These are phyloP conservation scores for Pomacea canaliculata DNA, from an alignment of 2,888 invertebrate species.

Conservation along the genomic window DNA sequence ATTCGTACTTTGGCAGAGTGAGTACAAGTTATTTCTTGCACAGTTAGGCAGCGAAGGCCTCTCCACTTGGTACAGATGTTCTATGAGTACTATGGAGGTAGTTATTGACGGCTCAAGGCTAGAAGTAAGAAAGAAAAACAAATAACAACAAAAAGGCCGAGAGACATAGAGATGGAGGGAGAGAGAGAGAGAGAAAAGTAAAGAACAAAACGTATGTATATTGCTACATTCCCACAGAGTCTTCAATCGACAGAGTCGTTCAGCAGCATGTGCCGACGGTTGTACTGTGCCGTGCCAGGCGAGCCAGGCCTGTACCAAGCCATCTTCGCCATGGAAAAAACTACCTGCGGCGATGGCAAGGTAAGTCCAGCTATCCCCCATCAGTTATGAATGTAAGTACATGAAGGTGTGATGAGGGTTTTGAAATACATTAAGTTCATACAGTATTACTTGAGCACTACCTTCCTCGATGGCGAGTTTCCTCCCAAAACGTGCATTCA, in stretches of 20 bases:
- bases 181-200: too few relatives aligned
- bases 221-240: slow-evolving; percentile 17
- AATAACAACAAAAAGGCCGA: too few relatives aligned
- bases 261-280: slow-evolving; percentile 33
- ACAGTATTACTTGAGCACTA: background rate
- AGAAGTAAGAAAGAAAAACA: too few relatives aligned
- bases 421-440: background rate
- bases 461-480: background rate
- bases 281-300: slow-evolving; percentile 36
- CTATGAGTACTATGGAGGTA: too few relatives aligned
- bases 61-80: too few relatives aligned
- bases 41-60: too few relatives aligned
- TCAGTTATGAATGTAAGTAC: background rate
- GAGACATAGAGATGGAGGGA: too few relatives aligned
- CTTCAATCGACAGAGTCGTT: slow-evolving; percentile 28
- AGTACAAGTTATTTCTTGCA: background rate
- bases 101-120: too few relatives aligned
- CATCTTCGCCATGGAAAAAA: slow-evolving; percentile 37
- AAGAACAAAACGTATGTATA: too few relatives aligned
- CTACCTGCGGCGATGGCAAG: slow-evolving; percentile 37
- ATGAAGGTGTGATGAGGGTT: too few relatives aligned
- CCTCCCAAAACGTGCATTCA: background rate
- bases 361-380: slow-evolving; percentile 2
- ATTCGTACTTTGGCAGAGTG: slow-evolving; percentile 35
- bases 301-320: slow-evolving; percentile 26